phyloP scores from a whole-genome alignment of 2,888 invertebrate species.

The Drosophila vallismaia region DNA sequence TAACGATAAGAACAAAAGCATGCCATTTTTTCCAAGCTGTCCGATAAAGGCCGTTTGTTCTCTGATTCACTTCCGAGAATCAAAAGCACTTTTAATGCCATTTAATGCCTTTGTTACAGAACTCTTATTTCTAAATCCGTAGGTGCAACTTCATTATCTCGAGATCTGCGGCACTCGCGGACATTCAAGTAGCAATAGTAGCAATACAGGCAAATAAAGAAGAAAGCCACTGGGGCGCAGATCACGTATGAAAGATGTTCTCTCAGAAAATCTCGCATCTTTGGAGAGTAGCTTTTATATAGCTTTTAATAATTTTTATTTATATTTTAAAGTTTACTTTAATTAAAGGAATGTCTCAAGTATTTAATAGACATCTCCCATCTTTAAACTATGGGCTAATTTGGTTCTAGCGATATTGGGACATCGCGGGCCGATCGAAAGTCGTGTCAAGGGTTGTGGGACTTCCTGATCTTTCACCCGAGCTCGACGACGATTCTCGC shows the following conservation, averaged over 20 bases:
- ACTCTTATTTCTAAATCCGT: background rate
- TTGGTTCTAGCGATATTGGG: slow-evolving; percentile 11
- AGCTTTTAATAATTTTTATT: background rate
- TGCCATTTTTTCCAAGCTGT: background rate
- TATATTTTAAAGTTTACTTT: background rate
- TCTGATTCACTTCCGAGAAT: background rate
- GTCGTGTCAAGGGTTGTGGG: slow-evolving; percentile 1
- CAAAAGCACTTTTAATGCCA: too few relatives aligned
- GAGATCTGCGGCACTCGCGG: slow-evolving; percentile 25
- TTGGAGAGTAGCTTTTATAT: background rate
- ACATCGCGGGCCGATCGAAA: slow-evolving; percentile 21
- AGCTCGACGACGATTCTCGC: slow-evolving; percentile 22
- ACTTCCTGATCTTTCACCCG: slow-evolving; percentile 1
- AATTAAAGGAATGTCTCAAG: too few relatives aligned
- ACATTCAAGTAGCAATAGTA: slow-evolving; percentile 46
- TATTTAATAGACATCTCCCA: slow-evolving; percentile 7
- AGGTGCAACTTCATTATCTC: too few relatives aligned
- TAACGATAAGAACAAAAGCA: background rate
- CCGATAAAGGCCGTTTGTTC: background rate
- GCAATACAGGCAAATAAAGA: slow-evolving; percentile 23
- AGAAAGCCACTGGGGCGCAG: slow-evolving; percentile 1
- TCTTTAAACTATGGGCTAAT: slow-evolving; percentile 8
- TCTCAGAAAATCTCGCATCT: background rate
- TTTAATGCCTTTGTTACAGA: slow-evolving; percentile 2
- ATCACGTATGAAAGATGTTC: slow-evolving; percentile 35